These are phyloP conservation scores for Axis porcinus DNA, from an alignment of 2,113 vertebrate species.

Conservation along the genomic window DNA sequence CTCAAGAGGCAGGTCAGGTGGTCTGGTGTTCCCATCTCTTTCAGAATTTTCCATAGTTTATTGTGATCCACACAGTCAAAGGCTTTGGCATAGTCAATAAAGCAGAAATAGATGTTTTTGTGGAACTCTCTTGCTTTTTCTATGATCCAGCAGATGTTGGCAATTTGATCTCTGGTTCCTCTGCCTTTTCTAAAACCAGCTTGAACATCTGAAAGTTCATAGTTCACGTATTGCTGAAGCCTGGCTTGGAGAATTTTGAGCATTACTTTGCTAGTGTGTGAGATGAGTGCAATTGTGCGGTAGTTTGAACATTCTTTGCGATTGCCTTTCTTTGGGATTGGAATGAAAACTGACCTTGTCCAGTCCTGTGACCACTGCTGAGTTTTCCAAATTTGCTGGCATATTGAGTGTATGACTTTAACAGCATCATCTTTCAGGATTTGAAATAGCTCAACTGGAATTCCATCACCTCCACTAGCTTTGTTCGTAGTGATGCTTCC, in stretches of 20 bases:
- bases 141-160: fast-evolving
- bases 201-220: not conserved
- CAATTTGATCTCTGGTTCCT: not conserved
- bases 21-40: not conserved
- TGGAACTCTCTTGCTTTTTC: not conserved
- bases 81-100: not conserved
- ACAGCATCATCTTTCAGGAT: not conserved
- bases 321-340: not conserved
- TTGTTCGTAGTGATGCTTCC: not conserved
- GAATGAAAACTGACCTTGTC: not conserved
- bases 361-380: not conserved
- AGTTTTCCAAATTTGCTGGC: not conserved
- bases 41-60: not conserved
- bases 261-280: not conserved
- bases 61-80: not conserved
- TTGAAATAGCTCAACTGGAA: not conserved
- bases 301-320: not conserved
- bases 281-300: not conserved
- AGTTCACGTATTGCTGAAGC: not conserved
- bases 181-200: not conserved
- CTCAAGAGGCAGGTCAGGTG: not conserved
- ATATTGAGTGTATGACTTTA: not conserved
- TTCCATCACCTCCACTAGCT: not conserved
- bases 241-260: not conserved
- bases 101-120: not conserved